Evolutionary conservation across 2,797 vertebrate genomes (phyloP).

Genomic region (Gymnoscopelus microlampas): DNA sequence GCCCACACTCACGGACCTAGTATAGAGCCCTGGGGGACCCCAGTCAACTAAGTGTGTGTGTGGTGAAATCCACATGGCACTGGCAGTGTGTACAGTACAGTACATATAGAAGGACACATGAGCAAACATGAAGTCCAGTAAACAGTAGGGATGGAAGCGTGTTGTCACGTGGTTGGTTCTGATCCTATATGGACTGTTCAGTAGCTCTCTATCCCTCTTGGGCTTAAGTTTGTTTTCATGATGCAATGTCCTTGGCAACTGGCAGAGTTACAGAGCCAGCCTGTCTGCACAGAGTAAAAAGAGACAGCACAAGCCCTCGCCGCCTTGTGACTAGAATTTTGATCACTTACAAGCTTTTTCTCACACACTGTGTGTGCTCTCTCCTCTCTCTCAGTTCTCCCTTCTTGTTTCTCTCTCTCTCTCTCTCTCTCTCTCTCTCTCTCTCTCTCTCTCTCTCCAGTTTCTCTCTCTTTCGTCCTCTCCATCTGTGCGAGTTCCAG

Average conservation of each 20-base stretch:
- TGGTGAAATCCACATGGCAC: constrained; percentile 24
- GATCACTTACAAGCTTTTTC: constrained; percentile 67
- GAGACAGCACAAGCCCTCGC: constrained; percentile 48
- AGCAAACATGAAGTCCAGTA: constrained; percentile 35
- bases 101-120: constrained; percentile 17
- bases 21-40: too few relatives aligned
- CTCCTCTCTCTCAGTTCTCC: constrained; percentile 7
- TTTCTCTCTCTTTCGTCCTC: constrained; percentile 43
- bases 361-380: constrained; percentile 1
- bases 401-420: constrained; percentile 49
- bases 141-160: constrained; percentile 42
- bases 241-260: constrained; percentile 71
- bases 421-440: constrained; percentile 16
- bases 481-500: constrained; percentile 52
- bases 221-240: constrained; percentile 70
- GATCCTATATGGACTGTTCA: constrained; percentile 61
- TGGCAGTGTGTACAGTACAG: not conserved
- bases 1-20: too few relatives aligned
- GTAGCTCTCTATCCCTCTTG: constrained; percentile 52
- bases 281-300: constrained; percentile 61
- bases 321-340: constrained; percentile 73
- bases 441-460: constrained; percentile 2
- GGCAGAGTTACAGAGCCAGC: constrained; percentile 49
- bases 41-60: too few relatives aligned
- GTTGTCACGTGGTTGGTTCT: constrained; percentile 43